These are phyloP conservation scores for Herpetotheres cachinnans DNA, from an alignment of 2,113 vertebrate species.

Conservation along the genomic window DNA sequence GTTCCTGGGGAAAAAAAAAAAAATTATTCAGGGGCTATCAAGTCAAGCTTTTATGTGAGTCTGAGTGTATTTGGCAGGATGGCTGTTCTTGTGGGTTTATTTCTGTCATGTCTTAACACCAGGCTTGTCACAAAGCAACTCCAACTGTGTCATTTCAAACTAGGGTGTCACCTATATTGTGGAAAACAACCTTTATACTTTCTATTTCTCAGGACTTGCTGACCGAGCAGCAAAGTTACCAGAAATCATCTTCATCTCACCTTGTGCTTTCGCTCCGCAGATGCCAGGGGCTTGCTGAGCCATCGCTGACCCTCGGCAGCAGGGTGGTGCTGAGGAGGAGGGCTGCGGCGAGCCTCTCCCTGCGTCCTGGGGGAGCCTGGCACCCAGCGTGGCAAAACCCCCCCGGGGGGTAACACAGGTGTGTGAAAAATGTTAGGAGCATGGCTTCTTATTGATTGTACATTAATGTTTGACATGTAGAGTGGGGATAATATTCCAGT, in stretches of 20 bases:
- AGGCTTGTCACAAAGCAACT: constrained; percentile 31
- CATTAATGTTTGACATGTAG: constrained; percentile 42
- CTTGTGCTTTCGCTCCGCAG: constrained; percentile 64
- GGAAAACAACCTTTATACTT: constrained; percentile 35
- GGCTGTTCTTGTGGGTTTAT: constrained; percentile 41
- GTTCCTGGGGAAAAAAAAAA: background rate
- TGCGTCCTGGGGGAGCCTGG: background rate
- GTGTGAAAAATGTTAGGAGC: constrained; percentile 41
- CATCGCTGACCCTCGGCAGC: background rate
- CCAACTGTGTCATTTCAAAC: constrained; percentile 25
- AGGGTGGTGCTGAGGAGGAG: background rate
- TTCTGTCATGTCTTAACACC: constrained; percentile 36
- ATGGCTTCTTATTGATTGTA: constrained; percentile 22
- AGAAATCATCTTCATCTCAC: constrained; percentile 9
- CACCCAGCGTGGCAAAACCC: background rate
- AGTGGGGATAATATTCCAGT: background rate
- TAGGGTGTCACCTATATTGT: background rate
- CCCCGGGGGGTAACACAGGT: constrained; percentile 58
- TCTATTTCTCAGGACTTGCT: background rate
- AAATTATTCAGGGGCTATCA: constrained; percentile 18
- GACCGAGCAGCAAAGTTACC: constrained; percentile 4
- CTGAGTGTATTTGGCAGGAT: constrained; percentile 47
- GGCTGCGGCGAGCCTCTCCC: background rate
- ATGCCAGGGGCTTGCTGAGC: constrained; percentile 8
- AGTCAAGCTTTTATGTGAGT: constrained; percentile 39